Percentiles rank a stretch among this genome's conserved stretches.
These are phyloP conservation scores for Drosophila maculinotata DNA, from an alignment of 2,888 invertebrate genomes.

Conservation along the genomic window DNA sequence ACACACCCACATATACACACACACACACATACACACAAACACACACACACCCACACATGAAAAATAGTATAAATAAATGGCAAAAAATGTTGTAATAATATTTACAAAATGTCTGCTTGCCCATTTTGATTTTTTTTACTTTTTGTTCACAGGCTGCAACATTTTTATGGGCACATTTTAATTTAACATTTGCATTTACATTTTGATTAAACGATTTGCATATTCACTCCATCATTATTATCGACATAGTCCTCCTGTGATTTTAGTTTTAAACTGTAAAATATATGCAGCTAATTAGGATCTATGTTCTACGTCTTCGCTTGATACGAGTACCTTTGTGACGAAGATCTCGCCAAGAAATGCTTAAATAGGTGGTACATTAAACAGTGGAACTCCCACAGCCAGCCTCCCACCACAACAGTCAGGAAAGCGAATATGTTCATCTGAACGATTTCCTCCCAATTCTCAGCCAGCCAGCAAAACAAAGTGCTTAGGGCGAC, in stretches of 20 bases:
- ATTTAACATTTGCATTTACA: conserved; percentile 73
- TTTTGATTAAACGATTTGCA: conserved; percentile 79
- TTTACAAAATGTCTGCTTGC: conserved; percentile 77
- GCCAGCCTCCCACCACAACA: too few relatives aligned
- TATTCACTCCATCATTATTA: conserved; percentile 36
- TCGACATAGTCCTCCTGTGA: conserved; percentile 2
- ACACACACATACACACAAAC: conserved; percentile 4
- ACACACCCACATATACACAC: conserved; percentile 14
- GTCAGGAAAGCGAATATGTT: too few relatives aligned
- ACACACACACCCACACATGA: background rate
- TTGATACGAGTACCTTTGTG: too few relatives aligned
- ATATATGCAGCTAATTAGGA: too few relatives aligned
- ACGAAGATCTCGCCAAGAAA: too few relatives aligned
- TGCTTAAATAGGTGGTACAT: too few relatives aligned
- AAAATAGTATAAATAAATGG: conserved; percentile 68
- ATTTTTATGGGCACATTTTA: conserved; percentile 67
- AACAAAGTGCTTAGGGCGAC: conserved; percentile 2
- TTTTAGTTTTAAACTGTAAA: too few relatives aligned
- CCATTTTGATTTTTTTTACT: conserved; percentile 26
- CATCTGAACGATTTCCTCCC: conserved; percentile 7
- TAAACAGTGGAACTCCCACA: too few relatives aligned
- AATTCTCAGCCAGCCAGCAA: conserved; percentile 11
- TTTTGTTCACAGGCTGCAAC: conserved; percentile 37
- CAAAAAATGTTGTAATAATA: conserved; percentile 70
- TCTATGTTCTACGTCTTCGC: too few relatives aligned